Conservation (phyloP, 2,888 invertebrate species). For the Auanema freiburgensis region DNA sequence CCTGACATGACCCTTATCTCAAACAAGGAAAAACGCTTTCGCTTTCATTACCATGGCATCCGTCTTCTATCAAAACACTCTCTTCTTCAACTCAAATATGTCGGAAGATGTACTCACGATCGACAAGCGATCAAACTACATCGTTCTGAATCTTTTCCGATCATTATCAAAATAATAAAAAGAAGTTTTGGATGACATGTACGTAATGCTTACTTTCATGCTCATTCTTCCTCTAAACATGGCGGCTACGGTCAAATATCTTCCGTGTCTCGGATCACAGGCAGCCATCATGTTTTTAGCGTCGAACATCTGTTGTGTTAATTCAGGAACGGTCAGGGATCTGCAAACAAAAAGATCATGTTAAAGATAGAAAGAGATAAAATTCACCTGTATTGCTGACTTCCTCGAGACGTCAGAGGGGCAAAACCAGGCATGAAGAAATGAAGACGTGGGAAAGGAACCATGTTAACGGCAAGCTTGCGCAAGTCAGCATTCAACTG, state of each 20-base stretch:
- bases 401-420: constrained; percentile 77
- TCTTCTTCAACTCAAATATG: background rate
- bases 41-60: no score
- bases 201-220: constrained; percentile 66
- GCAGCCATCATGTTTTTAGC: constrained; percentile 71
- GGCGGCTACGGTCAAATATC: constrained; percentile 72
- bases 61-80: constrained; percentile 1
- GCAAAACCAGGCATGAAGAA: constrained; percentile 76
- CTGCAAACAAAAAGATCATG: constrained; percentile 64
- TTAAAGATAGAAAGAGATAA: constrained; percentile 7
- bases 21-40: no score
- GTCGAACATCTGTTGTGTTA: constrained; percentile 76
- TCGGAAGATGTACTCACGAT: background rate
- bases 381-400: constrained; percentile 65
- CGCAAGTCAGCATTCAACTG: constrained; percentile 78
- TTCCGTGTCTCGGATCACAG: constrained; percentile 69
- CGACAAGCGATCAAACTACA: background rate
- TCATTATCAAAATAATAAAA: background rate
- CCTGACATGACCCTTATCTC: no score
- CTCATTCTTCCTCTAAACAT: constrained; percentile 71
- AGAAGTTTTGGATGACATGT: no score
- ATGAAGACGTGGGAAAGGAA: constrained; percentile 80
- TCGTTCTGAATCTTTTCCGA: background rate
- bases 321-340: constrained; percentile 76
- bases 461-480: constrained; percentile 81